Evolutionary conservation across 2,113 vertebrate species (phyloP).

Genomic region (Eublepharis macularius): DNA sequence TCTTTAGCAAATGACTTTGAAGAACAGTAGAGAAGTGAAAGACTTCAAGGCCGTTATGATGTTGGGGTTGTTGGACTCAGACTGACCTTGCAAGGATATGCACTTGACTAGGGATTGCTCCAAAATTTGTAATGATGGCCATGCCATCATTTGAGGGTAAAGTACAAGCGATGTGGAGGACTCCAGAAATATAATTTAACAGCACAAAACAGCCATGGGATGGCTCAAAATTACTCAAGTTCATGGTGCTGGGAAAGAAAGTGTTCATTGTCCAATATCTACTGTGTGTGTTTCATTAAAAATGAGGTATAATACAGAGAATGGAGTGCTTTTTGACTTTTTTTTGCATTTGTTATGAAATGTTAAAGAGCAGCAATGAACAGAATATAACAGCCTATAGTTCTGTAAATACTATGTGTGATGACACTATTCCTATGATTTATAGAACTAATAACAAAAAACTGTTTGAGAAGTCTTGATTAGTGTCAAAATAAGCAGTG

Average conservation of each 20-base stretch:
- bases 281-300: background rate
- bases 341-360: background rate
- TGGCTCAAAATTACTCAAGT: conserved; percentile 49
- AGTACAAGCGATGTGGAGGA: no score
- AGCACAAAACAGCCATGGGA: no score
- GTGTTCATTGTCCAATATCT: no score
- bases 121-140: background rate
- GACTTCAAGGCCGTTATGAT: background rate
- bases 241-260: conserved; percentile 6
- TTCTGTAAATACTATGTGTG: background rate
- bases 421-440: background rate
- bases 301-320: background rate
- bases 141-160: background rate
- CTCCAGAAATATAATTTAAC: no score
- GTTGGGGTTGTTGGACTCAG: background rate
- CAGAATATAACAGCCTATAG: background rate
- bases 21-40: no score
- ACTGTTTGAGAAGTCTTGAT: background rate
- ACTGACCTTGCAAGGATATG: no score
- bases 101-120: background rate
- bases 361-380: background rate
- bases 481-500: conserved; percentile 22
- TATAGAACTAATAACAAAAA: background rate
- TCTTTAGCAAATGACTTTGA: background rate
- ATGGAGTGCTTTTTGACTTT: background rate